Conservation (phyloP, 2,113 vertebrate genomes). For the Scomber scombrus region DNA sequence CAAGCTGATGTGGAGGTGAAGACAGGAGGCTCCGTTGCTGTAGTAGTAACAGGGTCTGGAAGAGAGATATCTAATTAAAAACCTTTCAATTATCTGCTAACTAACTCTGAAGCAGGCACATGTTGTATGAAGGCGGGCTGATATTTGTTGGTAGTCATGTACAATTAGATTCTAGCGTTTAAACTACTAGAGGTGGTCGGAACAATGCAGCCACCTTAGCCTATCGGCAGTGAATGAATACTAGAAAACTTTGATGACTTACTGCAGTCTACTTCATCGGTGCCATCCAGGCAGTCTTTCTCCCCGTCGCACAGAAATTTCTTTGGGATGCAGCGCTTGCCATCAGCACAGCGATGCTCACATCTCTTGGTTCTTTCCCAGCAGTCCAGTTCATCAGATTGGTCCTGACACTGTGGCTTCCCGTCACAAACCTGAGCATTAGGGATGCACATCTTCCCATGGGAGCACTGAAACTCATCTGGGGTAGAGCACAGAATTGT, state of each 20-base stretch:
- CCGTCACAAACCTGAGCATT: conserved; percentile 86
- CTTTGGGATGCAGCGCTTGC: conserved; percentile 86
- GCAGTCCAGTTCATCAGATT: conserved; percentile 89
- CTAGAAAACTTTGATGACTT: conserved; percentile 22
- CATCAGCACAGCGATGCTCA: conserved; percentile 83
- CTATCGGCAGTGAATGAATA: background rate
- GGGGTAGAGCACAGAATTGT: background rate
- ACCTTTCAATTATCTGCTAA: too few species aligned
- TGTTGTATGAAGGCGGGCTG: too few species aligned
- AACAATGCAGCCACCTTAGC: background rate
- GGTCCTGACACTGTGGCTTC: conserved; percentile 85
- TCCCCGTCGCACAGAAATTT: conserved; percentile 91
- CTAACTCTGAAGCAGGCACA: too few species aligned
- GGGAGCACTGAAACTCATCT: conserved; percentile 87
- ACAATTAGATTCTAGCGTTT: background rate
- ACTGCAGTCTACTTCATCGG: conserved; percentile 88
- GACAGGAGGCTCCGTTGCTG: background rate
- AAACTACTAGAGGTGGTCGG: background rate
- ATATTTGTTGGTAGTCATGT: background rate
- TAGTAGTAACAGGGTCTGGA: conserved; percentile 9
- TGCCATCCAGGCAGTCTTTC: conserved; percentile 86
- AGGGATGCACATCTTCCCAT: conserved; percentile 81
- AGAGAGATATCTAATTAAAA: background rate
- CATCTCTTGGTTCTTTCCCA: conserved; percentile 79
- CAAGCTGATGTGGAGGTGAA: conserved; percentile 59